Base-by-base conservation (phyloP, 1,140 invertebrate genomes). In the Drosophila hydei region DNA sequence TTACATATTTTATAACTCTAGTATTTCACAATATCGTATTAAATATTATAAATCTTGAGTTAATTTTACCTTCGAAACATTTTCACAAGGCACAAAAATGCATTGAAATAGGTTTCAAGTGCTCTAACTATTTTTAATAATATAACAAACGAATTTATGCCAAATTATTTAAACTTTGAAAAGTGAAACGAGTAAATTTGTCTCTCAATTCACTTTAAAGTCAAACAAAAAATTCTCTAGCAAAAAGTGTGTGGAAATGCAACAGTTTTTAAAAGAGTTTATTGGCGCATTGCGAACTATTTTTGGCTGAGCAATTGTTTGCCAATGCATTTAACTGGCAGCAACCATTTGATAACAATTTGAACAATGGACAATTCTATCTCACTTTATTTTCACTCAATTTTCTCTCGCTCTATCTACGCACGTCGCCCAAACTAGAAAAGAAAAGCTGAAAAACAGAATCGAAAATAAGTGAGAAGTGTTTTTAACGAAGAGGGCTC, bases 271-370 rank as follows among this genome's bases (percentile, higher is more conserved):
- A 40, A 59, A 45, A 18, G 55, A 45, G 43, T 65, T 76, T 75
- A 76, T 72, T 80, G 77, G 76, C 56, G 48, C 45, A 70, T 64
- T 71, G 60, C 64, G 52, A 25, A 65, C 67, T 55, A 60, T 62
- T 80, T 80, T 68, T 40, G 54, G 36, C 47, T 72, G 65, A 63
- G 51, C 75, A 72, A 84, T 69, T 85, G 79, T 85, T 84, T 84
- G 76, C 72, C 76, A 75, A 84, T 84, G 79, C 80, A 84, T 84
- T 85, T 72, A 72, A 67, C 69, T 65, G 68, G 52, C 63, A 72
- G 62, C 62, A 67, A 27, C 54, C 62, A 72, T 65, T 72, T 58
- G 69, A 72, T 67, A 72, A 72, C 69, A 72, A 72, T 72, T 72
- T 59, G 63, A 67, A 72, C 69, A 72, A 72, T 72, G 69, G 27